Conservation (phyloP, 2,113 vertebrate genomes). For the Halichoerus grypus region DNA sequence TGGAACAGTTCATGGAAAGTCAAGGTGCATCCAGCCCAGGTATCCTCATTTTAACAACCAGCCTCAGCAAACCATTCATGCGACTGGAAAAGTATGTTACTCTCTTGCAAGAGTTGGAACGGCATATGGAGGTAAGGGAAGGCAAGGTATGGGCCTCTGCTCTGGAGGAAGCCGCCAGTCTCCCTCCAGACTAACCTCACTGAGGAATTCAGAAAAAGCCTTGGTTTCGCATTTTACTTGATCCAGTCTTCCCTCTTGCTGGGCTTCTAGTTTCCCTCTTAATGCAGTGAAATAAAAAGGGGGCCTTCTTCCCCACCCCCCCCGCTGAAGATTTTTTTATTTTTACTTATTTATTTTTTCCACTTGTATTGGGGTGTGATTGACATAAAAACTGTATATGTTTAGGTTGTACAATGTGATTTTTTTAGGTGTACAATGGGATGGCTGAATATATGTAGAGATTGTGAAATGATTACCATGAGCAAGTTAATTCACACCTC, state of each 20-base stretch:
- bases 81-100: constrained; percentile 97
- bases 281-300: constrained; percentile 1
- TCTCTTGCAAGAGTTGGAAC: constrained; percentile 96
- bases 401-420: not conserved
- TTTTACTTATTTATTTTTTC: not conserved
- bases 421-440: not conserved
- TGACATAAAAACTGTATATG: not conserved
- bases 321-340: not conserved
- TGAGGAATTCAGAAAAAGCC: not conserved
- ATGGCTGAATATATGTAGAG: too few relatives aligned
- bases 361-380: not conserved
- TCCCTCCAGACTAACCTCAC: not conserved
- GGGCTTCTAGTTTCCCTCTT: not conserved
- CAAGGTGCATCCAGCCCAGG: constrained; percentile 94
- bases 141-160: not conserved
- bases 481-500: not conserved
- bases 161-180: not conserved
- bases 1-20: constrained; percentile 98
- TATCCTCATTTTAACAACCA: constrained; percentile 95
- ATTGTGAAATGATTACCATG: not conserved
- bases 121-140: constrained; percentile 96
- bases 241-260: not conserved
- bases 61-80: constrained; percentile 98
- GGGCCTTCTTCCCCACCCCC: not conserved
- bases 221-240: not conserved